Base-by-base conservation (phyloP, 23 tunicate genomes). In the Styela plicata region DNA sequence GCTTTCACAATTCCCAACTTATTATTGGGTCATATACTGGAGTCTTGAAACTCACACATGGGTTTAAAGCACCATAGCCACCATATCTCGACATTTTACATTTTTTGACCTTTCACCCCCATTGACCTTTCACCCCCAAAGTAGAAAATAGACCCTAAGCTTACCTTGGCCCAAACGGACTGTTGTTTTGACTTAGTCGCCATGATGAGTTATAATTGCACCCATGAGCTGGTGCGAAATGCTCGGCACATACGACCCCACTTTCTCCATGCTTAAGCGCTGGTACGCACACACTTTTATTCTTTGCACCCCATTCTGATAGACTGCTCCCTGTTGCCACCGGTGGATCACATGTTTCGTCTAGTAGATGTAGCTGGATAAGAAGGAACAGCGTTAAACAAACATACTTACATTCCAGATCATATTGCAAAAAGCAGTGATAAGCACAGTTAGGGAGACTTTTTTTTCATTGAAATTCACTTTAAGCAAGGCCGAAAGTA, bases 131-230 rank as follows among this genome's bases (percentile, higher is more conserved):
- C n/a, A n/a, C n/a, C n/a, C n/a, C n/a, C n/a, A n/a, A n/a, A n/a
- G n/a, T n/a, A n/a, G n/a, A n/a, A n/a, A n/a, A n/a, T n/a, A n/a
- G n/a, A n/a, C n/a, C n/a, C n/a, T n/a, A n/a, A n/a, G 5, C 29
- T 68, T 35, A 91, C 97, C 87, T 86, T 28, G 90, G 97, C 22
- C 97, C 97, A 52, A 91, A 91, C 1, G 74, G 78, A 18, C 52
- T 65, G 2, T 75, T 81, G 22, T 63, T 71, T 3, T 37, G 85
- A 57, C 74, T 57, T 25, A 91, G 64, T 71, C 87, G 61, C 97
- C 97, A 91, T 71, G 88, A 84, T 22, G 97, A 86, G 23, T 77
- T 71, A 77, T 91, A 91, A 24, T 63, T 66, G 79, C 97, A 91
- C 27, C 74, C 84, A 81, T 82, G 63, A 25, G 31, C 70, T 3